Evolutionary conservation across 2,888 invertebrate genomes (phyloP), one percentile per base, ranked within the genome.

Genomic region (Drosophila flavopinicola): DNA sequence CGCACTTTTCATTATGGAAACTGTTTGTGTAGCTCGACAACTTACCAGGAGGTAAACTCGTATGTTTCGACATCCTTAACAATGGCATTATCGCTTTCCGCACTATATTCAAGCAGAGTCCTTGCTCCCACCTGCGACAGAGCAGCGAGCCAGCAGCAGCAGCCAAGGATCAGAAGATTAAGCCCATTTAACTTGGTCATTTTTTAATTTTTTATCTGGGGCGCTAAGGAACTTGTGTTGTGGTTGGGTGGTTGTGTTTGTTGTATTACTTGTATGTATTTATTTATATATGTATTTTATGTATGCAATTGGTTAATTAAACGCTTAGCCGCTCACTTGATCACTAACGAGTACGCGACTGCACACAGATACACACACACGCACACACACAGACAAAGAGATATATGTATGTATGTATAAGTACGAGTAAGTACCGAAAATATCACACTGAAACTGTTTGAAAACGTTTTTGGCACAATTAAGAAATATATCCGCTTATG

Each of bases 31-130:
- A 1, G 9, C 3, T 1, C 2, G 1, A 15, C 30, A 17, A 89
- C 90, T 90, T 88, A 90, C 90, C 90, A 90, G 25, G 84, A 61
- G 6, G 66, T 42, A 24, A 85, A 76, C 15, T 75, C 54, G 17
- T 59, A 60, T n/a, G 42, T 32, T 10, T 70, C 42, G 38, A 56
- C 65, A 29, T 63, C 56, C 33, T 57, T 70, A 15, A 15, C 57
- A 56, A 78, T 73, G 9, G 57, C 56, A 33, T 82, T 84, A 0
- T 37, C 37, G 24, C 44, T 59, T 7, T 74, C 63, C 1, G 57
- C 35, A 23, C 30, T 33, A 15, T 30, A 58, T 9, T 79, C 74
- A 17, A 56, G 20, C 15, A 58, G 30, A 44, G 35, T 57, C 27
- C 56, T 78, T 3, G 77, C 57, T 15, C 35, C 20, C 11, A 23